Conservation (phyloP, 2,888 invertebrate genomes). For the Dryadula phaetusa region DNA sequence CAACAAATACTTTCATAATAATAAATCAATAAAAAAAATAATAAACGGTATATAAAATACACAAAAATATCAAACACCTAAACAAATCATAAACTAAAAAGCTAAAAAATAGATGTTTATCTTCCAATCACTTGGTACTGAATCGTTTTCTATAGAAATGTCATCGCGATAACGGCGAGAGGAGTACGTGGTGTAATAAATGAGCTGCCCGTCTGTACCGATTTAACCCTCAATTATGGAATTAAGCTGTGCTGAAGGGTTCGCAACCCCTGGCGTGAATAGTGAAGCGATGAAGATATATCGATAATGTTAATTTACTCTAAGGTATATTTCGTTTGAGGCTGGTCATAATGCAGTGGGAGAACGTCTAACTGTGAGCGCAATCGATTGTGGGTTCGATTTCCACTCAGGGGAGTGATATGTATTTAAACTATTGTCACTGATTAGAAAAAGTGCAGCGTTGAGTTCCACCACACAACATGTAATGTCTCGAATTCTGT, state of each 20-base stretch:
- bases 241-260: slow-evolving; percentile 80
- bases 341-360: too few relatives aligned
- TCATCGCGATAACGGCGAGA: slow-evolving; percentile 63
- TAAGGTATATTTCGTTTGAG: too few relatives aligned
- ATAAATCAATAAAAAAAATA: background rate
- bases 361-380: too few relatives aligned
- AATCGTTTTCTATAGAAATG: slow-evolving; percentile 52
- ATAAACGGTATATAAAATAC: background rate
- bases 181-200: slow-evolving; percentile 71
- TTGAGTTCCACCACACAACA: too few relatives aligned
- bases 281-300: slow-evolving; percentile 33
- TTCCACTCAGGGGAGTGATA: too few relatives aligned
- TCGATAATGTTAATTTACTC: too few relatives aligned
- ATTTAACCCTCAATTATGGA: slow-evolving; percentile 83
- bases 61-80: background rate
- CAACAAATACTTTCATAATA: too few relatives aligned
- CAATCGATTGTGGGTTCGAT: too few relatives aligned
- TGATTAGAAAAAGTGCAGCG: too few relatives aligned
- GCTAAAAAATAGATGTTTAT: slow-evolving; percentile 1
- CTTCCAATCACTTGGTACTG: slow-evolving; percentile 23
- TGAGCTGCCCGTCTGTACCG: slow-evolving; percentile 70
- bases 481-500: too few relatives aligned
- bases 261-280: slow-evolving; percentile 64
- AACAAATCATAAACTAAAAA: background rate
- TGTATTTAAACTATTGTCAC: too few relatives aligned